Conservation (phyloP, 2,797 vertebrate genomes). For the Perdix hodgsoniae region DNA sequence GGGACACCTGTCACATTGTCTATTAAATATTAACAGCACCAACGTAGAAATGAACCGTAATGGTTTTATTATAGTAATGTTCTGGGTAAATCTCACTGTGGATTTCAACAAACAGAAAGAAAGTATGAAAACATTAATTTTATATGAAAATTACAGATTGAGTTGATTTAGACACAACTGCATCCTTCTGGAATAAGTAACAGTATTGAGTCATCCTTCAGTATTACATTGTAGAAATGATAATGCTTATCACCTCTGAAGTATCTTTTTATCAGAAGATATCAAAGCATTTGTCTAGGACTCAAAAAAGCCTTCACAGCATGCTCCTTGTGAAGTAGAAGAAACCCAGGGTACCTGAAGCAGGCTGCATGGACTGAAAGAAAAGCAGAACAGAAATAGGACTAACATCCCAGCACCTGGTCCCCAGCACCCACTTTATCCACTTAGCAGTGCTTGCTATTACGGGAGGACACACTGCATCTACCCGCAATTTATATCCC, state of each 20-base stretch:
- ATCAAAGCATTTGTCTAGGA: background rate
- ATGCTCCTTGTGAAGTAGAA: background rate
- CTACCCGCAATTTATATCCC: background rate
- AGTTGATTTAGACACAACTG: background rate
- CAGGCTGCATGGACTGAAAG: background rate
- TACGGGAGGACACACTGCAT: background rate
- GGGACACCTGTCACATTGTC: constrained; percentile 45
- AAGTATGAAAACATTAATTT: background rate
- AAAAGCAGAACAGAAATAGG: background rate
- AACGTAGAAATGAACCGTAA: constrained; percentile 21
- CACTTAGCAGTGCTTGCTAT: constrained; percentile 21
- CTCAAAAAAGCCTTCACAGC: background rate
- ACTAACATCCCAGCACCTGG: fast-evolving
- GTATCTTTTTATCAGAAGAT: background rate
- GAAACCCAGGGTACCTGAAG: background rate
- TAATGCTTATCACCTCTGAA: fast-evolving
- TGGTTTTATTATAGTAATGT: constrained; percentile 35
- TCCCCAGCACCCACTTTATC: constrained; percentile 8
- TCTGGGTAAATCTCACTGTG: constrained; percentile 39
- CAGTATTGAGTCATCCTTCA: background rate
- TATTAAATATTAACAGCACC: constrained; percentile 75
- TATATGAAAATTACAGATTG: background rate
- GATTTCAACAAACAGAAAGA: constrained; percentile 23
- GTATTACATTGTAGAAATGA: fast-evolving
- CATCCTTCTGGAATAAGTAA: background rate